A percentile compares a stretch with the other conserved stretches of the same genome.
Evolutionary conservation across 2,113 vertebrate genomes (phyloP).

Genomic region (Zosterops borbonicus): DNA sequence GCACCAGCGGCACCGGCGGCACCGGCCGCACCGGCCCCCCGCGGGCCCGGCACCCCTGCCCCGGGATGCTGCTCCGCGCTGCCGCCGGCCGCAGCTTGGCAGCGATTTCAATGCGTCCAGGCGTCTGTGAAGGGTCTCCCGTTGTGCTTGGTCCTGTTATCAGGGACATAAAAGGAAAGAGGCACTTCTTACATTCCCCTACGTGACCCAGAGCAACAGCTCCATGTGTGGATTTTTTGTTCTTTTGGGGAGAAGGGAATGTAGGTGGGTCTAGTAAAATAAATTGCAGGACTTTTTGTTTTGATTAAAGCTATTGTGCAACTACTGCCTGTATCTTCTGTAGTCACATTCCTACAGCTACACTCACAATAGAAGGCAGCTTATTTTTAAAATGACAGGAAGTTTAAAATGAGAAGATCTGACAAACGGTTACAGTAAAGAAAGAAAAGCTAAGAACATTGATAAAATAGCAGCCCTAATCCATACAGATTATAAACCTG

Average conservation of each 20-base stretch:
- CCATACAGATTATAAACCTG: not conserved
- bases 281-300: conserved; percentile 29
- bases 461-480: not conserved
- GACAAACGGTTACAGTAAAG: not conserved
- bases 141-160: not conserved
- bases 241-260: conserved; percentile 5
- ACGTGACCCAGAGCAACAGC: not conserved
- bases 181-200: not conserved
- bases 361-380: not conserved
- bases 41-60: rapidly evolving
- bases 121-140: not conserved
- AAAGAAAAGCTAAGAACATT: not conserved
- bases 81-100: not conserved
- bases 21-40: not conserved
- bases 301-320: conserved; percentile 49
- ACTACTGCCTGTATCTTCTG: not conserved
- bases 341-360: conserved; percentile 8
- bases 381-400: conserved; percentile 19
- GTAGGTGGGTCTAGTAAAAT: conserved; percentile 23
- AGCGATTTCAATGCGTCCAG: not conserved
- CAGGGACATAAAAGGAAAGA: conserved; percentile 53
- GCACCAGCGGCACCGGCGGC: not conserved
- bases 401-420: conserved; percentile 11
- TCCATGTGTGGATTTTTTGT: not conserved
- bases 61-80: not conserved